Percentiles rank a stretch among this genome's conserved stretches.
These are phyloP conservation scores for Cryptophagus acutangulus DNA, from an alignment of 2,888 invertebrate species.

Conservation along the genomic window DNA sequence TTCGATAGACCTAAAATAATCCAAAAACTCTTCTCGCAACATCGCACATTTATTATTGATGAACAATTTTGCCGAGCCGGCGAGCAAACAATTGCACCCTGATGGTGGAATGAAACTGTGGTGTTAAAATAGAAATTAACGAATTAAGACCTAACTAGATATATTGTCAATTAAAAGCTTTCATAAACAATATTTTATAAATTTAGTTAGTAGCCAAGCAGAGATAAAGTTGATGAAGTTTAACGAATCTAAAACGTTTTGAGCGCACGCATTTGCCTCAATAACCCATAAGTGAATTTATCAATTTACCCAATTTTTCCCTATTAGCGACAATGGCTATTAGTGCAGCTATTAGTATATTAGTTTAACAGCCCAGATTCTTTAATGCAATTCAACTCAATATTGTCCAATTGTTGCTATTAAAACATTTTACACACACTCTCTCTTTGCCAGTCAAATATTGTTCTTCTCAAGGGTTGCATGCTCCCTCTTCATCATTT, in stretches of 20 bases:
- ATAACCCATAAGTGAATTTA: conserved; percentile 48
- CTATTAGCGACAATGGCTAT: conserved; percentile 51
- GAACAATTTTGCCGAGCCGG: too few relatives aligned
- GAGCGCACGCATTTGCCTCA: conserved; percentile 40
- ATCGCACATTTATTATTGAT: too few relatives aligned
- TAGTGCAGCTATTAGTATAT: conserved; percentile 50
- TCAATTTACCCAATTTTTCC: conserved; percentile 53
- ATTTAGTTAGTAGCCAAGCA: too few relatives aligned
- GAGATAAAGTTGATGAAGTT: conserved; percentile 30
- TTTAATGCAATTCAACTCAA: conserved; percentile 51
- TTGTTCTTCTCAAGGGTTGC: conserved; percentile 2
- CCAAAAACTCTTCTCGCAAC: too few relatives aligned
- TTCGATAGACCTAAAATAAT: too few relatives aligned
- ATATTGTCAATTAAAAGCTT: conserved; percentile 38
- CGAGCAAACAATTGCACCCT: too few relatives aligned
- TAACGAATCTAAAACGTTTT: conserved; percentile 33
- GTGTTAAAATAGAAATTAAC: conserved; percentile 32
- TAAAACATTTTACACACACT: conserved; percentile 47
- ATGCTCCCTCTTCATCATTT: too few relatives aligned
- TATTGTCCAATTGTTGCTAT: conserved; percentile 51
- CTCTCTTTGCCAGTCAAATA: conserved; percentile 45
- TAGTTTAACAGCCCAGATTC: conserved; percentile 51
- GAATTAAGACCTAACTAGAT: conserved; percentile 36
- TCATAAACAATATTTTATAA: conserved; percentile 39
- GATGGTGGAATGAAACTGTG: too few relatives aligned